Evolutionary conservation across 2,113 vertebrate genomes (phyloP).

Genomic region (Ptyas mucosa): DNA sequence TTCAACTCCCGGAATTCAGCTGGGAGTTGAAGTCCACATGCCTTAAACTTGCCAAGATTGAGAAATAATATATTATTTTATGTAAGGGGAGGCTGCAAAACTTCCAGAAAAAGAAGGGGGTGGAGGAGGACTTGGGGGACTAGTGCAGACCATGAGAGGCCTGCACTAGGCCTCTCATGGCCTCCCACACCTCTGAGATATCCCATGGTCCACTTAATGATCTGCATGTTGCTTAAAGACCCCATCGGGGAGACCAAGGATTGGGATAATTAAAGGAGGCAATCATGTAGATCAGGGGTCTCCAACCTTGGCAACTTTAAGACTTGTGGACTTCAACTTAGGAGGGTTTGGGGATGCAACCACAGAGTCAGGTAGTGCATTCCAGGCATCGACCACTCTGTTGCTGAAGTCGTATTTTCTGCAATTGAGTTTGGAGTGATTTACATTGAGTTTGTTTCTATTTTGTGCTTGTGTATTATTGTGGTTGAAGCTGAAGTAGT

Average conservation of each 20-base stretch:
- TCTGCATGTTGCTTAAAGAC: neutral
- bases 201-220: neutral
- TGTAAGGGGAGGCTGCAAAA: neutral
- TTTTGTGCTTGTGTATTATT: no score
- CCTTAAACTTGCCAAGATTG: neutral
- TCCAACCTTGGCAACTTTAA: no score
- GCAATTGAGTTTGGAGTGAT: no score
- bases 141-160: no score
- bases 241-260: neutral
- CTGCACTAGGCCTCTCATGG: neutral
- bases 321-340: no score
- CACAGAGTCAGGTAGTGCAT: no score
- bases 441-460: no score
- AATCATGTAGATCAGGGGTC: neutral
- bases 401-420: no score
- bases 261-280: neutral
- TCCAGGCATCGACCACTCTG: no score
- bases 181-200: neutral
- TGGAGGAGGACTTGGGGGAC: neutral
- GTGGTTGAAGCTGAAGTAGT: no score
- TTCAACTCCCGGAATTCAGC: neutral
- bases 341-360: no score
- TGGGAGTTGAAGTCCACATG: neutral
- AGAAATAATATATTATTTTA: neutral
- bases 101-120: neutral